Evolutionary conservation across 1,140 invertebrate genomes (phyloP), one percentile per base, ranked within the genome.

Genomic region (Drosophila erecta): DNA sequence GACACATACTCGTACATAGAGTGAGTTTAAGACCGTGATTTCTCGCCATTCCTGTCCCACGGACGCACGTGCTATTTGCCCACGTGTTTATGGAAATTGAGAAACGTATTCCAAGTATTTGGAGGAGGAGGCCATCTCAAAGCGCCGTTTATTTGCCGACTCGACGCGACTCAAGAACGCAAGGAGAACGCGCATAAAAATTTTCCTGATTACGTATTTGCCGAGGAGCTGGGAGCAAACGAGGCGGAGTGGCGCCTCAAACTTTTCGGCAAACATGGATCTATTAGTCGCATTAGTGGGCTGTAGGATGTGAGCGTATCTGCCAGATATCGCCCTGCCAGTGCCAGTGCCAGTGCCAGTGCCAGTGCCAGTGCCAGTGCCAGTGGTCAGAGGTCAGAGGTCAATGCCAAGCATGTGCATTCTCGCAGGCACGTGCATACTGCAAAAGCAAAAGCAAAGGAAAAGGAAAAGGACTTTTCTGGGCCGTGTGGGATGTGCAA

Each of bases 81-180:
- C 84, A 89, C 84, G 84, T 89, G 84, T 89, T 90, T 89, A 89
- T 89, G 84, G 84, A 89, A 89, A 89, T 89, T 89, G 79, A 79
- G 84, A 64, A 87, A 87, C 83, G 83, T 83, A 83, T 80, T 89
- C 83, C 79, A 79, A 87, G 84, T 79, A 62, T 41, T 61, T 61
- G 64, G 64, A 66, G 60, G 73, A 78, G 8, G 8, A 58, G 67
- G 58, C 64, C 79, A 71, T 61, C 80, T 81, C 79, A 83, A 78
- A 67, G 70, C 60, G 67, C 17, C 56, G 61, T 75, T 87, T 85
- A 79, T 81, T 87, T 81, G 79, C 61, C 27, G 38, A 61, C 51
- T 66, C 54, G 57, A 61, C 51, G 62, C 54, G 60, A 30, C 7
- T 8, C 27, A 47, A 20, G 49, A 41, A 47, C 20, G 40, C 15